These are phyloP conservation scores for Andrena camellia DNA, from an alignment of 2,888 invertebrate species.

Conservation along the genomic window DNA sequence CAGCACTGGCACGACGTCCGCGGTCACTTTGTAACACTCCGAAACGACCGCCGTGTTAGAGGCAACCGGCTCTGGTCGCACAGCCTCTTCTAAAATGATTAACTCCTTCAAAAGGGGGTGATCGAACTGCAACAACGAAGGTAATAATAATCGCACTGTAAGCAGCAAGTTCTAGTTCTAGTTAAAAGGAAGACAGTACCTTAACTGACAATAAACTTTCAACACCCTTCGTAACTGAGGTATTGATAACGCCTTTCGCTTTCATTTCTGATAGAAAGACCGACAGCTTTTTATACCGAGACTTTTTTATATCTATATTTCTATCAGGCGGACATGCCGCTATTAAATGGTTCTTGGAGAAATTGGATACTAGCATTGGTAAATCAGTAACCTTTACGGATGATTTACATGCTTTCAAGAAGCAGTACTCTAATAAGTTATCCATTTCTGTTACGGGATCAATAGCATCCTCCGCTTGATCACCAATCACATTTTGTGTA, in stretches of 20 bases:
- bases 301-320: constrained; percentile 94
- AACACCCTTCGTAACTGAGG: constrained; percentile 90
- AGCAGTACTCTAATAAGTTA: constrained; percentile 90
- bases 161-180: background rate
- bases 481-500: constrained; percentile 35
- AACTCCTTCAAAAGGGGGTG: constrained; percentile 87
- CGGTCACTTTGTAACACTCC: constrained; percentile 90
- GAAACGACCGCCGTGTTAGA: constrained; percentile 87
- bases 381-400: constrained; percentile 90
- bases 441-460: constrained; percentile 89
- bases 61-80: constrained; percentile 73
- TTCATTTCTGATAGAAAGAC: constrained; percentile 93
- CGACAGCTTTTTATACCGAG: constrained; percentile 94
- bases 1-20: constrained; percentile 88
- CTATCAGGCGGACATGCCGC: constrained; percentile 90
- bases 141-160: background rate
- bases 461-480: constrained; percentile 43
- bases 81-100: constrained; percentile 82
- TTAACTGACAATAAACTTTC: constrained; percentile 91
- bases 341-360: constrained; percentile 91
- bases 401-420: constrained; percentile 92
- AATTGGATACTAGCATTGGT: constrained; percentile 93
- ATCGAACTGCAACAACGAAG: constrained; percentile 78
- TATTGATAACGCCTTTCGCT: constrained; percentile 79
- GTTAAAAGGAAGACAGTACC: constrained; percentile 66